Percentiles rank a stretch among this genome's conserved stretches.
Conservation (phyloP, 1,140 invertebrate species). For the Pectinophora gossypiella region DNA sequence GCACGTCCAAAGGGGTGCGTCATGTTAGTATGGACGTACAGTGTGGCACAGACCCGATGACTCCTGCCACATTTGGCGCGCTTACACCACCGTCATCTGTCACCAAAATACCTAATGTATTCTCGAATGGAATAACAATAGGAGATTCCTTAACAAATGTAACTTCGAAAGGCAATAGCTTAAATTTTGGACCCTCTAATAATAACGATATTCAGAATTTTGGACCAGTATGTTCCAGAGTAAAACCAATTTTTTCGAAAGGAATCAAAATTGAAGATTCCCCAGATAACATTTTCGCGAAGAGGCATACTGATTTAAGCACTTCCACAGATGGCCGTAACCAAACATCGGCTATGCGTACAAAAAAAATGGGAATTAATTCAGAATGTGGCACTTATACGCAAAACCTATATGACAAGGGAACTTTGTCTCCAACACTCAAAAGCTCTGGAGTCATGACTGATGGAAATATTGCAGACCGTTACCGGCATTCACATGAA, state of each 20-base stretch:
- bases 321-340: constrained; percentile 27
- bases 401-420: no score
- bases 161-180: not conserved
- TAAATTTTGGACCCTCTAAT: not conserved
- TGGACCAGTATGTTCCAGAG: constrained; percentile 12
- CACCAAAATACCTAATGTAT: not conserved
- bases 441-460: no score
- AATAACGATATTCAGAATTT: not conserved
- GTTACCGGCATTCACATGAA: no score
- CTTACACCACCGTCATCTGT: not conserved
- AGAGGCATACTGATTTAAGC: constrained; percentile 28
- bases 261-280: constrained; percentile 33
- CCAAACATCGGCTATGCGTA: no score
- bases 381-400: no score
- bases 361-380: no score
- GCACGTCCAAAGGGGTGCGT: constrained; percentile 60
- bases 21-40: constrained; percentile 52
- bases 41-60: constrained; percentile 47
- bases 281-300: constrained; percentile 14
- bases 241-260: not conserved
- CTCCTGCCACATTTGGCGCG: not conserved
- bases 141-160: not conserved
- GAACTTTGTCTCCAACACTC: no score
- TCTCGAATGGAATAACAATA: not conserved
- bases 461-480: no score